Base-by-base conservation (phyloP, 2,888 invertebrate genomes). In the Busseola fusca region DNA sequence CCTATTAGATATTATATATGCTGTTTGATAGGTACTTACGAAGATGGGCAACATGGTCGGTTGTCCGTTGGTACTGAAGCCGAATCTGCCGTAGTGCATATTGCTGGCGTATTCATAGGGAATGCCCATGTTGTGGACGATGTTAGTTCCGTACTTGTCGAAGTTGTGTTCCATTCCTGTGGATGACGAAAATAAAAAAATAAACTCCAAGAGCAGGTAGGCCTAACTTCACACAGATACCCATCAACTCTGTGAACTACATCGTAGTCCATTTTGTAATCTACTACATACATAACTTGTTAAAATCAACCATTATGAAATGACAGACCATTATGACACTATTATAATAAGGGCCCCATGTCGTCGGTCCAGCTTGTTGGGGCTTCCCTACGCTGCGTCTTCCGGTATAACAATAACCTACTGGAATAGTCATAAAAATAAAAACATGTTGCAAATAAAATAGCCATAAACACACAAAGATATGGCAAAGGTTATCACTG, bases 51-150 rank as follows among this genome's bases (percentile, higher is more conserved):
- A 92, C 69, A 97, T 97, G 3, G 97, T 97, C 1, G 94, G 90
- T 78, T 95, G 90, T 5, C 96, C 96, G 87, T 97, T 97, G 83
- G 90, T 96, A 14, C 96, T 96, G 88, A 97, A 97, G 0, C 96
- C 97, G 60, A 93, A 91, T 12, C 95, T 91, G 60, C 96, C 96
- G 85, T 97, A 97, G 87, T 97, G 97, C 96, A 97, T 96, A 56
- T 97, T 95, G 87, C 97, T 97, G 27, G 93, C 94, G 80, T 97
- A 97, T 88, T 97, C 97, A 81, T 97, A 97, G 1, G 93, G 92
- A 30, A 96, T 92, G 0, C 96, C 96, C 83, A 96, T 95, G 86
- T 96, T 96, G 37, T 96, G 94, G 3, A 97, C 96, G 1, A 93
- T 87, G 3, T 93, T 89, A 0, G 91, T 88, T 0, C 92, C 93